Conservation (phyloP, 2,113 vertebrate species). For the Chaetops frenatus region DNA sequence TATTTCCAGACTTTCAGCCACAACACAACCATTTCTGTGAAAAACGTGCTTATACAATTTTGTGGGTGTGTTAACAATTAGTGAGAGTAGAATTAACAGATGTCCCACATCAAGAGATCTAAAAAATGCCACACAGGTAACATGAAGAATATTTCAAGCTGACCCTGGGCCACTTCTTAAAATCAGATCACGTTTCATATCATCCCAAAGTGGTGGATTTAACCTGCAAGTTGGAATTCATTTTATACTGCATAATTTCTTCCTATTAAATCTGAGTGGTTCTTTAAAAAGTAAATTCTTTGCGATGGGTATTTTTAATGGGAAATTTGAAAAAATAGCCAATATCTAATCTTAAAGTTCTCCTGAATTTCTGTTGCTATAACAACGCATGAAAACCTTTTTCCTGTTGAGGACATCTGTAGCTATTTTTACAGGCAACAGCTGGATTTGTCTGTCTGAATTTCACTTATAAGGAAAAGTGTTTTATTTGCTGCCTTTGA, state of each 20-base stretch:
- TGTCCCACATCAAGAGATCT: not conserved
- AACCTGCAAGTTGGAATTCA: not conserved
- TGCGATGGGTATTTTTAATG: not conserved
- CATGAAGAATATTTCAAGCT: not conserved
- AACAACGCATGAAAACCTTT: constrained; percentile 73
- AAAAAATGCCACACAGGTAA: not conserved
- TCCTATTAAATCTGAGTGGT: not conserved
- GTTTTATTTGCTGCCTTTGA: constrained; percentile 43
- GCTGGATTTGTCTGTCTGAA: constrained; percentile 74
- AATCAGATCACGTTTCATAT: not conserved
- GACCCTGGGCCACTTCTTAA: not conserved
- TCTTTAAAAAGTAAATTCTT: not conserved
- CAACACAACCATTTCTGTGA: not conserved
- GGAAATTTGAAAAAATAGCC: constrained; percentile 39
- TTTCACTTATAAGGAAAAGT: constrained; percentile 55
- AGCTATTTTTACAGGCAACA: constrained; percentile 80
- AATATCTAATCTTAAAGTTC: constrained; percentile 65
- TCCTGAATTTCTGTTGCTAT: constrained; percentile 72
- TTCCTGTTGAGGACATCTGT: constrained; percentile 69
- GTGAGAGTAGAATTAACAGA: not conserved
- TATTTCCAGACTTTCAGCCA: not conserved
- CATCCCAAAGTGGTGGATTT: not conserved
- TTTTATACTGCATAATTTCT: not conserved
- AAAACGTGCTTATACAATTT: not conserved
- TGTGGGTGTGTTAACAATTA: not conserved